These are phyloP conservation scores for Cettia cetti DNA, from an alignment of 2,113 vertebrate species.

Conservation along the genomic window DNA sequence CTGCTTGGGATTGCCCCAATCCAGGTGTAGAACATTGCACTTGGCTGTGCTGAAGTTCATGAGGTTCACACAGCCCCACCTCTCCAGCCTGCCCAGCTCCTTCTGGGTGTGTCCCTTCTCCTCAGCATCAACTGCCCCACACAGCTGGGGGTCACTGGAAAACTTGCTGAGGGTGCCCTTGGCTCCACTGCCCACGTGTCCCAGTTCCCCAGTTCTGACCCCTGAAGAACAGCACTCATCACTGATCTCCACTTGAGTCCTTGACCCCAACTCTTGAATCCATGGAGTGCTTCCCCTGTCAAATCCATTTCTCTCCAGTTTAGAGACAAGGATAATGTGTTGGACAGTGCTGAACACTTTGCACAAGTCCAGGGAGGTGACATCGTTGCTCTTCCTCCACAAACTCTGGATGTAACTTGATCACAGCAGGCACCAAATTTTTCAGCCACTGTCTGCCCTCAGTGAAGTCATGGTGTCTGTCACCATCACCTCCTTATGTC, in stretches of 20 bases:
- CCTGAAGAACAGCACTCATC: not conserved
- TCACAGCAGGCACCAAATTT: not conserved
- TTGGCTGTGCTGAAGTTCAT: accelerated
- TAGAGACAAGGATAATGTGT: not conserved
- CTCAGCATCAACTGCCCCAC: not conserved
- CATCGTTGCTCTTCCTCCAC: not conserved
- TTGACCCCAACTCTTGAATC: not conserved
- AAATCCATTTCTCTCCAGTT: not conserved
- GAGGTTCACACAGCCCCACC: not conserved
- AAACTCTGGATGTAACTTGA: not conserved
- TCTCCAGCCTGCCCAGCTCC: not conserved
- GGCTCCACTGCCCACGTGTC: not conserved
- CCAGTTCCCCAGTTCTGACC: accelerated
- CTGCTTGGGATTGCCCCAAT: accelerated
- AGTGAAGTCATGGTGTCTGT: not conserved
- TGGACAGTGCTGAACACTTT: not conserved
- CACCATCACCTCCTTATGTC: not conserved
- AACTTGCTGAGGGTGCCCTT: not conserved
- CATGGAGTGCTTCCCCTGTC: accelerated
- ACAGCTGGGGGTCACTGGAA: not conserved
- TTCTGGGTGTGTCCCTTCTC: not conserved
- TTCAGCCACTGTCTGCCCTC: not conserved
- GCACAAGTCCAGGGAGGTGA: not conserved
- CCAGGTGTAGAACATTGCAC: accelerated
- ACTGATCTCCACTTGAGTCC: not conserved